Percentiles rank a stretch among this genome's conserved stretches.
These are phyloP conservation scores for Lasiurus borealis DNA, from an alignment of 2,113 vertebrate genomes.

Conservation along the genomic window DNA sequence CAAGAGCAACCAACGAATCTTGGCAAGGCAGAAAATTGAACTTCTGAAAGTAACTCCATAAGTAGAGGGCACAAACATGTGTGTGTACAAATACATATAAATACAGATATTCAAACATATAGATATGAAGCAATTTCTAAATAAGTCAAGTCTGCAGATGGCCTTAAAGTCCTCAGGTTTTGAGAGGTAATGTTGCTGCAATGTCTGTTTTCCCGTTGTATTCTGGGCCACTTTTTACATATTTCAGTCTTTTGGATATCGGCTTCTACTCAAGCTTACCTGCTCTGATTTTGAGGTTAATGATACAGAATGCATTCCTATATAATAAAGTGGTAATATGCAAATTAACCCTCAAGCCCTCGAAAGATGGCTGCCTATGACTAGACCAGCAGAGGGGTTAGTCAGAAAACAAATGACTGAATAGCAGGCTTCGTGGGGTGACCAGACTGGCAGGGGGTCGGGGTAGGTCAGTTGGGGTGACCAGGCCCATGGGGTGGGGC, in stretches of 20 bases:
- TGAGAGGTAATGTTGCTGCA: neutral
- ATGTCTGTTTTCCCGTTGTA: neutral
- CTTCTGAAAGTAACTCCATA: neutral
- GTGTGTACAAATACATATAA: neutral
- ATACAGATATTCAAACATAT: neutral
- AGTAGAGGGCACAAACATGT: neutral
- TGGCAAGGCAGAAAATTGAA: neutral
- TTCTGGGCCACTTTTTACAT: neutral
- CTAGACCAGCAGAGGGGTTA: too few relatives aligned
- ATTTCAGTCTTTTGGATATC: neutral
- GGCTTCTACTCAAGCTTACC: neutral
- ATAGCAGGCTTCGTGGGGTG: too few relatives aligned
- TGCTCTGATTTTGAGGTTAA: slow-evolving; percentile 34
- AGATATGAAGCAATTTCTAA: neutral
- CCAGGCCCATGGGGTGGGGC: too few relatives aligned
- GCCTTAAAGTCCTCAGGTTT: neutral
- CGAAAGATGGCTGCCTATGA: too few relatives aligned
- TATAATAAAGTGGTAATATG: too few relatives aligned
- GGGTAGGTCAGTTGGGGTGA: too few relatives aligned
- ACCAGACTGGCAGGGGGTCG: too few relatives aligned
- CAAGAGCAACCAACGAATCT: neutral
- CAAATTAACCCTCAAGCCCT: too few relatives aligned
- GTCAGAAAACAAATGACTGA: too few relatives aligned
- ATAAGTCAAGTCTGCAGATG: neutral
- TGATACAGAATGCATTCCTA: neutral